A percentile compares a stretch with the other conserved stretches of the same genome.
phyloP scores from a whole-genome alignment of 2,113 vertebrate genomes.

The Lonchura striata region DNA sequence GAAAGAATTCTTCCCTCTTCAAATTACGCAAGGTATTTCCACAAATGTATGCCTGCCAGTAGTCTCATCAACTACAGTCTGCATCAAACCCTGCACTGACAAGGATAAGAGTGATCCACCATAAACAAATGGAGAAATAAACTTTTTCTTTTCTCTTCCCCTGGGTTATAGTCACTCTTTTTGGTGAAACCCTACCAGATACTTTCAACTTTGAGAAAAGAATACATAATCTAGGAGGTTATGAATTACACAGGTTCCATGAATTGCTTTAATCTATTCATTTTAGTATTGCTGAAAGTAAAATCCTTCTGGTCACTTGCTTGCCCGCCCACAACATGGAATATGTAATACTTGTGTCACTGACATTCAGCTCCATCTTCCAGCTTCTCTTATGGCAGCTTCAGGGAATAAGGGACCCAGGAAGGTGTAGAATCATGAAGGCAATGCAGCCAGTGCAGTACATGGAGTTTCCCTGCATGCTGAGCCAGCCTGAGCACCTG shows the following conservation, averaged over 20 bases:
- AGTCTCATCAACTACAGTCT: neutral
- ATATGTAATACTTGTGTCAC: neutral
- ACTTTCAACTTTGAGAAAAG: neutral
- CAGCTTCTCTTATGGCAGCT: neutral
- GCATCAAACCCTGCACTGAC: neutral
- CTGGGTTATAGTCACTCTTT: neutral
- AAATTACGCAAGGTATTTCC: neutral
- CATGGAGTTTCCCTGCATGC: neutral
- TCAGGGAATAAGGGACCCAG: neutral
- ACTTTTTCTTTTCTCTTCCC: neutral
- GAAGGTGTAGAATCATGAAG: neutral
- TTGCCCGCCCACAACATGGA: neutral
- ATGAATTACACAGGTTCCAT: neutral
- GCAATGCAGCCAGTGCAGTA: neutral
- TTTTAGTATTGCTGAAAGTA: neutral
- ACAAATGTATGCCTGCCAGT: neutral
- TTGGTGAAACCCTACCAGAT: neutral
- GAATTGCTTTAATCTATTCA: neutral
- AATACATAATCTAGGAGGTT: neutral
- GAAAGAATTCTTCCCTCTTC: neutral
- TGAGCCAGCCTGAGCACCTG: conserved; percentile 52
- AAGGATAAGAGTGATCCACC: neutral
- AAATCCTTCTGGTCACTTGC: neutral
- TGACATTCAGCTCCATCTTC: neutral
- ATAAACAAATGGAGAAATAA: neutral